Percentiles rank a stretch among this genome's conserved stretches.
phyloP scores from a whole-genome alignment of 2,113 vertebrate genomes.

The Panthera uncia region DNA sequence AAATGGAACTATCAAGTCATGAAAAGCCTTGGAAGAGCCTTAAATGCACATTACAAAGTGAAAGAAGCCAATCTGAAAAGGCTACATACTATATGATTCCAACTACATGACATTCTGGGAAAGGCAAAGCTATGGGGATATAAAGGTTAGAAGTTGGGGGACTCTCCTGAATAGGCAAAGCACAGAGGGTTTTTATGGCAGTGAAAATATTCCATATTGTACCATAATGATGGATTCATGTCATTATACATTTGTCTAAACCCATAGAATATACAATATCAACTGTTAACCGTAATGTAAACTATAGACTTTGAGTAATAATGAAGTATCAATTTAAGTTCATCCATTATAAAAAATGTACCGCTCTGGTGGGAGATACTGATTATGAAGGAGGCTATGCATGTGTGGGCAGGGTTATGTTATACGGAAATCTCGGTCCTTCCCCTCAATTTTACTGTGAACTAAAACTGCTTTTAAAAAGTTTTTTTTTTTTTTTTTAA shows the following conservation, averaged over 20 bases:
- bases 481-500: neutral
- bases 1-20: neutral
- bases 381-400: neutral
- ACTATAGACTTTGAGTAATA: neutral
- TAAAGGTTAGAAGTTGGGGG: neutral
- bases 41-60: neutral
- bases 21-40: neutral
- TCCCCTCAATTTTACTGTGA: neutral
- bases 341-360: neutral
- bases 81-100: neutral
- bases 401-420: no score
- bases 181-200: neutral
- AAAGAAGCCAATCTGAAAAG: neutral
- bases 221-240: neutral
- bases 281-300: neutral
- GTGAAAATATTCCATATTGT: neutral
- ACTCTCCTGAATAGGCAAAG: neutral
- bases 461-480: neutral
- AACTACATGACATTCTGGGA: neutral
- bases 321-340: neutral
- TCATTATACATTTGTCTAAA: neutral
- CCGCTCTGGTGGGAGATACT: neutral
- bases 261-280: neutral
- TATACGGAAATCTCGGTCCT: neutral
- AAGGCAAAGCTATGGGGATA: neutral